These are phyloP conservation scores for Pterocles burchelli DNA, from an alignment of 2,113 vertebrate genomes.

Conservation along the genomic window DNA sequence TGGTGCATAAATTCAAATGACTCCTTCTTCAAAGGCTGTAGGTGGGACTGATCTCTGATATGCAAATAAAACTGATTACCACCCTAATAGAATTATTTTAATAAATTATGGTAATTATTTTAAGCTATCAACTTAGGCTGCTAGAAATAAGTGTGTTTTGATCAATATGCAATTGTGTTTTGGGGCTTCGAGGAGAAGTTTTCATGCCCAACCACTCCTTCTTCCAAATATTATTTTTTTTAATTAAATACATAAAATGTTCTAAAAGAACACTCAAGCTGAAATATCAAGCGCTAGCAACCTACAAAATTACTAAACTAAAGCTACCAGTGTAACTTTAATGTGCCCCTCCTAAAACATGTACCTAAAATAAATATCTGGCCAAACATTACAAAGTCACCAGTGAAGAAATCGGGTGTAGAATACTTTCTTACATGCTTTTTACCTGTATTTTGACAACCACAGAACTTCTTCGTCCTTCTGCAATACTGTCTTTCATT, in stretches of 20 bases:
- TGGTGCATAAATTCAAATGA: neutral
- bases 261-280: neutral
- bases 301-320: neutral
- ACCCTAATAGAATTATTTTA: neutral
- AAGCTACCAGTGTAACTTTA: neutral
- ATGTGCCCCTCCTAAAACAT: neutral
- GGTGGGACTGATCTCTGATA: neutral
- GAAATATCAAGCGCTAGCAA: neutral
- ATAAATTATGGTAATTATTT: conserved; percentile 18
- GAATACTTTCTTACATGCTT: neutral
- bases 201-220: neutral
- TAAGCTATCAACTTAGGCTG: neutral
- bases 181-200: neutral
- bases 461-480: neutral
- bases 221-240: neutral
- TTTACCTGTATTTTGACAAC: neutral
- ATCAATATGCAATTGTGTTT: neutral
- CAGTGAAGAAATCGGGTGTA: neutral
- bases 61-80: neutral
- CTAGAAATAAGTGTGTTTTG: neutral
- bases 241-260: neutral
- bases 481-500: neutral
- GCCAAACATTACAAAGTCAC: neutral
- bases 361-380: neutral
- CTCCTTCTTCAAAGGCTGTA: conserved; percentile 10